Conservation (phyloP, 64 coral and sea anemone species). For the Catalaphyllia jardinei region DNA sequence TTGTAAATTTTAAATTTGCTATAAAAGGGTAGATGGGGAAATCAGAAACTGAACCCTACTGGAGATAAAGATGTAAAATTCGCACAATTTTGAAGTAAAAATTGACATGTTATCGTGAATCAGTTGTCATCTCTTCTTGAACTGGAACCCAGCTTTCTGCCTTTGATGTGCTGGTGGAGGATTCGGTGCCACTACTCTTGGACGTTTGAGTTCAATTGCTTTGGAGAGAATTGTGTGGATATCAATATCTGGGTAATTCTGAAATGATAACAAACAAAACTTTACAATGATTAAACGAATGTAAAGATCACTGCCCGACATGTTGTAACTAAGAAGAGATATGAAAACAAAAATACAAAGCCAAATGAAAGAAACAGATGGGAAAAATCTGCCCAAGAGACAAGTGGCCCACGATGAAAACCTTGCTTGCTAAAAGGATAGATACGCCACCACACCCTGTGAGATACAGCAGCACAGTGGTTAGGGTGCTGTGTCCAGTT, state of each 20-base stretch:
- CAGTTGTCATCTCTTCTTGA: slow-evolving; percentile 59
- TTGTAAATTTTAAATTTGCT: background rate
- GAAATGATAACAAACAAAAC: background rate
- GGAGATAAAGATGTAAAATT: no score
- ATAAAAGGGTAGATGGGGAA: background rate
- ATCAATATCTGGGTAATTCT: slow-evolving; percentile 75
- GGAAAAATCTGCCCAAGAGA: no score
- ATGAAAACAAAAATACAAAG: no score
- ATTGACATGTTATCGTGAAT: background rate
- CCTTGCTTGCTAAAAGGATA: no score
- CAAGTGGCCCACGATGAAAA: no score
- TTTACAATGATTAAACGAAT: background rate
- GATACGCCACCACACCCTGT: no score
- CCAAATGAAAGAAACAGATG: no score
- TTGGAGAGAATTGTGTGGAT: slow-evolving; percentile 62
- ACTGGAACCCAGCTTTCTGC: slow-evolving; percentile 41
- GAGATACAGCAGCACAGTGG: no score
- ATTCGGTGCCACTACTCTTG: slow-evolving; percentile 11
- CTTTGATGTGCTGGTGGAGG: background rate
- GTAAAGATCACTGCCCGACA: background rate
- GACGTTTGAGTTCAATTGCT: slow-evolving; percentile 66
- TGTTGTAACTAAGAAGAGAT: no score
- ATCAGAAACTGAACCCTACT: no score
- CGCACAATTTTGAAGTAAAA: background rate
- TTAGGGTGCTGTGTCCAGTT: no score